These are phyloP conservation scores for Ataeniobius toweri DNA, from an alignment of 2,797 vertebrate species.

Conservation along the genomic window DNA sequence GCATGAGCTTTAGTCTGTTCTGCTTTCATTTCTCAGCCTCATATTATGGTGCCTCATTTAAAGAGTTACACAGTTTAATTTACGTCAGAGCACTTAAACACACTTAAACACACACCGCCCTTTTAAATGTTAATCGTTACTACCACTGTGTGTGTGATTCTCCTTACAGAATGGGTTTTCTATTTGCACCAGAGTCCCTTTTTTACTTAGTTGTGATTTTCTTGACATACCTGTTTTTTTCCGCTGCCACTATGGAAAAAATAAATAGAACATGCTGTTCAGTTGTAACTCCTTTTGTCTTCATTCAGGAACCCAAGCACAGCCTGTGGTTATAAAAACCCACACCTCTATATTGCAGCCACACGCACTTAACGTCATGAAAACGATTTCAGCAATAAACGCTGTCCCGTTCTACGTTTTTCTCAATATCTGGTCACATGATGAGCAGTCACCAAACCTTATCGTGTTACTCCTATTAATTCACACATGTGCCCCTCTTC, in stretches of 20 bases:
- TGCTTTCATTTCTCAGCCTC: background rate
- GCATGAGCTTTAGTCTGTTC: background rate
- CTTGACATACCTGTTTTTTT: conserved; percentile 28
- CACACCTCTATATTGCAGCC: conserved; percentile 24
- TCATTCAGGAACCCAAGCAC: conserved; percentile 31
- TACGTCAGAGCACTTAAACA: conserved; percentile 33
- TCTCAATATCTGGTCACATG: background rate
- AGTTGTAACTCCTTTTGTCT: conserved; percentile 8
- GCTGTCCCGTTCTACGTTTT: background rate
- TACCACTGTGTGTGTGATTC: conserved; percentile 15
- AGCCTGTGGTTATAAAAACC: conserved; percentile 10
- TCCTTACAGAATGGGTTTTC: conserved; percentile 44
- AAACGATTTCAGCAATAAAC: background rate
- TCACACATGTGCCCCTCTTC: conserved; percentile 27
- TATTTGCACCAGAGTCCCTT: conserved; percentile 26
- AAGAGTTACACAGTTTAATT: conserved; percentile 15
- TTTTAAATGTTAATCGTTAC: conserved; percentile 17
- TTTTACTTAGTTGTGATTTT: conserved; percentile 22
- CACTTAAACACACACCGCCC: conserved; percentile 21
- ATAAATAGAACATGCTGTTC: conserved; percentile 50
- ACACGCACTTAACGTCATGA: background rate
- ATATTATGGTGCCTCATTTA: conserved; percentile 1
- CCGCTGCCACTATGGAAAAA: conserved; percentile 7
- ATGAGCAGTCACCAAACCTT: conserved; percentile 6
- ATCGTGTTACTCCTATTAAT: conserved; percentile 25